These are phyloP conservation scores for Hirtodrosophila trivittata DNA, from an alignment of 2,888 invertebrate species.

Conservation along the genomic window DNA sequence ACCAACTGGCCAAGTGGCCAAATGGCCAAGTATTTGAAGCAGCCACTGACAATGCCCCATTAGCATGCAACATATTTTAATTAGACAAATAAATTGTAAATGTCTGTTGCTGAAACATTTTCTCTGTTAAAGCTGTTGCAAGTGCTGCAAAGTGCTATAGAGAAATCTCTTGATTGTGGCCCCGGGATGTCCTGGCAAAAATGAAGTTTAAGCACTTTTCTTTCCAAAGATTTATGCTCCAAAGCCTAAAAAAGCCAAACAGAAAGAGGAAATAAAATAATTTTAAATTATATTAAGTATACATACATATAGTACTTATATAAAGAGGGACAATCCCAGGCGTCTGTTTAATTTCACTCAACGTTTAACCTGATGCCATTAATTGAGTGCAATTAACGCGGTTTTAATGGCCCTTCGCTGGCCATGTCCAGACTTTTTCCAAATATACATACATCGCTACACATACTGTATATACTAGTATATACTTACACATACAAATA, in stretches of 20 bases:
- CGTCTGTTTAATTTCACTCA: constrained; percentile 77
- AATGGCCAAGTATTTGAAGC: constrained; percentile 42
- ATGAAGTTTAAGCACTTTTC: constrained; percentile 51
- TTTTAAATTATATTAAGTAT: constrained; percentile 22
- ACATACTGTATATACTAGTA: constrained; percentile 20
- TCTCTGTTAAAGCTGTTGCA: constrained; percentile 29
- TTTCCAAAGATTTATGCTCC: constrained; percentile 55
- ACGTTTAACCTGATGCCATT: constrained; percentile 78
- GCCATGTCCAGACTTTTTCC: constrained; percentile 17
- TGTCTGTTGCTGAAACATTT: constrained; percentile 40
- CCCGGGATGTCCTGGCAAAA: constrained; percentile 21
- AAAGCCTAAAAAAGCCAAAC: constrained; percentile 12
- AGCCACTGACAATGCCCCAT: constrained; percentile 70
- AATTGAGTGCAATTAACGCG: constrained; percentile 76
- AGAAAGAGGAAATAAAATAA: constrained; percentile 16
- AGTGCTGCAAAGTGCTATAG: constrained; percentile 19
- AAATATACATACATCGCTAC: constrained; percentile 17
- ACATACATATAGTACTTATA: neutral
- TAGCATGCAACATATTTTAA: constrained; percentile 80
- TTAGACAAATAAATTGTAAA: constrained; percentile 78
- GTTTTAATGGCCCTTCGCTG: constrained; percentile 63
- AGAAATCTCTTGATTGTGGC: constrained; percentile 16
- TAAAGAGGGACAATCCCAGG: constrained; percentile 43
- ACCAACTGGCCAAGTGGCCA: constrained; percentile 13
- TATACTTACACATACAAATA: constrained; percentile 9